Evolutionary conservation across 2,113 vertebrate species (phyloP).

Genomic region (Chunga burmeisteri): DNA sequence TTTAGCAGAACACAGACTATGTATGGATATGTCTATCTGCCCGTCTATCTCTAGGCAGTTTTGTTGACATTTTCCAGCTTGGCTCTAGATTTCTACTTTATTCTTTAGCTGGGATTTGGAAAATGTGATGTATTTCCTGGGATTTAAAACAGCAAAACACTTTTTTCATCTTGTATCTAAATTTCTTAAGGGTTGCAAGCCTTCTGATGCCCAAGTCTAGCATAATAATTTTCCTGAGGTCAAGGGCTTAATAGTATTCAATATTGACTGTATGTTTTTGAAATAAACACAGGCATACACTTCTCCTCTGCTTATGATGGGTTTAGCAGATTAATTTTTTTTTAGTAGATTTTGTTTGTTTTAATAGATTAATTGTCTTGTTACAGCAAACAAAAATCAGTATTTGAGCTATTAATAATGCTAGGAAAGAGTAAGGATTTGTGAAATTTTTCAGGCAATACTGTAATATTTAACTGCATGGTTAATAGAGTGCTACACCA

Average conservation of each 20-base stretch:
- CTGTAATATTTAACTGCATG: neutral
- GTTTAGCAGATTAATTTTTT: neutral
- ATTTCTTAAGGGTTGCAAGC: neutral
- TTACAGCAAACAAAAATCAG: neutral
- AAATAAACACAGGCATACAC: neutral
- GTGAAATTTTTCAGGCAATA: neutral
- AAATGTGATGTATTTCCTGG: neutral
- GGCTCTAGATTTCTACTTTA: neutral
- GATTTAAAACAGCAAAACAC: neutral
- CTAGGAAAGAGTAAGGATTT: neutral
- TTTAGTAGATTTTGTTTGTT: neutral
- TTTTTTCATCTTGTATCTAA: neutral
- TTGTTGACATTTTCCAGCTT: neutral
- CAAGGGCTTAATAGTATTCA: neutral
- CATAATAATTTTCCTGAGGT: neutral
- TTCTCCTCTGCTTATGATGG: neutral
- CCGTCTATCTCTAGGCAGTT: neutral
- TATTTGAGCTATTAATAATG: neutral
- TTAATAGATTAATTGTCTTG: neutral
- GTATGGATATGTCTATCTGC: neutral
- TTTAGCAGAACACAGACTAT: neutral
- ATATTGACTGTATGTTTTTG: neutral
- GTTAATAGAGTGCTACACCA: neutral
- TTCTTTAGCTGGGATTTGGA: neutral
- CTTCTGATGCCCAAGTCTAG: neutral